Evolutionary conservation across 2,113 vertebrate genomes (phyloP).

Genomic region (Myiagra hebetior): DNA sequence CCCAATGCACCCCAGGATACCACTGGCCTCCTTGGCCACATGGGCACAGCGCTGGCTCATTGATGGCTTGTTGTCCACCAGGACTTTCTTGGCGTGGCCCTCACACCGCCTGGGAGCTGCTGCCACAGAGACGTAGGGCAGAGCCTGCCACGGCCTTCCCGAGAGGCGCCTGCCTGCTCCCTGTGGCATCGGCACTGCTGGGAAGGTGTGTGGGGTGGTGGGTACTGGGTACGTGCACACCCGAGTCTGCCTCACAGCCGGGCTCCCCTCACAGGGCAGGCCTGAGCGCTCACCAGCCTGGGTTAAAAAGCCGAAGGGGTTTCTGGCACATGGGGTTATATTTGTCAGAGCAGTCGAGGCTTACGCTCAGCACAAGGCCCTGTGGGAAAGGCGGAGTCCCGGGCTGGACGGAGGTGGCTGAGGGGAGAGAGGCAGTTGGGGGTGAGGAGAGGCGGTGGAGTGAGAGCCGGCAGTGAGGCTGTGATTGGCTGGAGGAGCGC

Average conservation of each 20-base stretch:
- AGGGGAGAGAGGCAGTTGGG: no score
- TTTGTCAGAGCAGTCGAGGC: no score
- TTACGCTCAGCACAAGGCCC: no score
- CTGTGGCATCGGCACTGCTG: rapidly evolving
- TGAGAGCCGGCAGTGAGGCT: no score
- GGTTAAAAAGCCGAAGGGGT: background rate
- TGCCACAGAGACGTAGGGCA: rapidly evolving
- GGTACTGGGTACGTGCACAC: rapidly evolving
- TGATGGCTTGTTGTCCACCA: background rate
- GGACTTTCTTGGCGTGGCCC: rapidly evolving
- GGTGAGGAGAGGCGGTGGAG: no score
- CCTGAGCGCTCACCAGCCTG: rapidly evolving
- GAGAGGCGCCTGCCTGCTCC: rapidly evolving
- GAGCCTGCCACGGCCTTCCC: rapidly evolving
- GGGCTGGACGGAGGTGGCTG: no score
- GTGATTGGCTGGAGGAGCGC: no score
- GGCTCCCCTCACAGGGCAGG: rapidly evolving
- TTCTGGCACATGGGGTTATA: no score
- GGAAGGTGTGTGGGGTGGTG: rapidly evolving
- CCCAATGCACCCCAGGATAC: background rate
- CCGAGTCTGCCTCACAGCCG: rapidly evolving
- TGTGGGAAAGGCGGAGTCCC: no score
- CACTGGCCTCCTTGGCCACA: background rate
- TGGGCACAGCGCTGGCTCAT: background rate
- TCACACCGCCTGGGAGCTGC: rapidly evolving